Percentiles rank a stretch among this genome's conserved stretches.
phyloP scores from a whole-genome alignment of 2,797 vertebrate genomes.

The Eutrigla gurnardus region DNA sequence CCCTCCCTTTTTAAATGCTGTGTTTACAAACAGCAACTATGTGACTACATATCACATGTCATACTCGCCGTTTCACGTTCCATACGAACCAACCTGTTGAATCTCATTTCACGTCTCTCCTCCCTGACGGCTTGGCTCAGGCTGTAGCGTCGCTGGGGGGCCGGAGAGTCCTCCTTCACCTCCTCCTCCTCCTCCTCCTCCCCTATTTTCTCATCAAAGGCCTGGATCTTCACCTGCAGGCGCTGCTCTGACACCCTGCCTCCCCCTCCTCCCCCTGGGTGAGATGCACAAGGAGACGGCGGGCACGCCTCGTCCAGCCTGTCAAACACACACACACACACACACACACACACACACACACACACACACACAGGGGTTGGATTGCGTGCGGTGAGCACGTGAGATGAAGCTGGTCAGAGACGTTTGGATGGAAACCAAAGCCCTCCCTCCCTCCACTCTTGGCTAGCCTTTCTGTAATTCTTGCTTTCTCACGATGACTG shows the following conservation, averaged over 20 bases:
- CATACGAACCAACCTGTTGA: constrained; percentile 87
- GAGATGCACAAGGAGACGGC: constrained; percentile 65
- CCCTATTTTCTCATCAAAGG: constrained; percentile 86
- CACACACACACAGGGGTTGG: constrained; percentile 6
- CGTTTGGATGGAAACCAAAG: constrained; percentile 34
- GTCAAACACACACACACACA: constrained; percentile 36
- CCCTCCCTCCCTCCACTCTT: neutral
- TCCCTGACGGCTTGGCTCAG: constrained; percentile 86
- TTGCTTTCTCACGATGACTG: constrained; percentile 20
- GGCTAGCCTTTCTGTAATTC: constrained; percentile 13
- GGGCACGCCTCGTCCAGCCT: constrained; percentile 77
- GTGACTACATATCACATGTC: no score
- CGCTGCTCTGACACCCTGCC: constrained; percentile 76
- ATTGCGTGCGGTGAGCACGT: constrained; percentile 17
- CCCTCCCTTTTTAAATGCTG: no score
- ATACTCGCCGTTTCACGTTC: neutral
- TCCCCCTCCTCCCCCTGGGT: constrained; percentile 60
- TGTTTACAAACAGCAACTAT: no score
- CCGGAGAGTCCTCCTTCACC: constrained; percentile 74
- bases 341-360: constrained; percentile 10
- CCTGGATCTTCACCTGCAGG: constrained; percentile 88
- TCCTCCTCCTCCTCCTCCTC: constrained; percentile 57
- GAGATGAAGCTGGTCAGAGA: constrained; percentile 33
- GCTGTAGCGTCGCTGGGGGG: constrained; percentile 86
- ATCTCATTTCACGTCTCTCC: constrained; percentile 88